phyloP scores from a whole-genome alignment of 1,140 invertebrate genomes.

The Drosophila neocordata region DNA sequence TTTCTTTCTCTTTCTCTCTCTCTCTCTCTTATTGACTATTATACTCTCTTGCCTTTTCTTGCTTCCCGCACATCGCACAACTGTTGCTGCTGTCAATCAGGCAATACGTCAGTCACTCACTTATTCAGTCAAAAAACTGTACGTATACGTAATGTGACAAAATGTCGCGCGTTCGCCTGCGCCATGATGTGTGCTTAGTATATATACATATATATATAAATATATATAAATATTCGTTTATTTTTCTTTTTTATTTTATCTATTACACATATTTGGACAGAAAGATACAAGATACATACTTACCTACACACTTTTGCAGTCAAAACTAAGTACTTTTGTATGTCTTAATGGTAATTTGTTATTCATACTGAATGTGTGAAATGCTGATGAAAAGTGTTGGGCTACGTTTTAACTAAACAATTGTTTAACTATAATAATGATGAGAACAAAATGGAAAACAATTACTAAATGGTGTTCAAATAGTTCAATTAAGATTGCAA shows the following conservation, averaged over 20 bases:
- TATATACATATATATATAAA: background rate
- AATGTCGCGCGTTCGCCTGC: constrained; percentile 43
- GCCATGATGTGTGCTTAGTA: constrained; percentile 44
- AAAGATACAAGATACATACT: constrained; percentile 19
- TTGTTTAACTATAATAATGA: constrained; percentile 40
- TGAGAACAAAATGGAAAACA: constrained; percentile 23
- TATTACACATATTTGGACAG: constrained; percentile 46
- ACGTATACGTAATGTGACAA: constrained; percentile 78
- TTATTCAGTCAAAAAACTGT: constrained; percentile 37
- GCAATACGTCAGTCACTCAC: constrained; percentile 63
- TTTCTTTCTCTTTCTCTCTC: constrained; percentile 2
- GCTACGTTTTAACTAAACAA: constrained; percentile 25
- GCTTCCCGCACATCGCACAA: background rate
- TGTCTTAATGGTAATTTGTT: constrained; percentile 69
- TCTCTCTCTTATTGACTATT: background rate
- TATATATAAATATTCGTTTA: background rate
- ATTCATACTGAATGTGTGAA: constrained; percentile 60
- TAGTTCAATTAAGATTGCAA: too few species aligned
- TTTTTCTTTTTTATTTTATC: constrained; percentile 25
- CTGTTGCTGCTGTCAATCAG: constrained; percentile 74
- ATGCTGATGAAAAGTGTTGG: constrained; percentile 48
- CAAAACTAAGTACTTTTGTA: constrained; percentile 24
- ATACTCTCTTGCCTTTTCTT: background rate
- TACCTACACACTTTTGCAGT: constrained; percentile 10
- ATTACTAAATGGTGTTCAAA: background rate